Evolutionary conservation across 2,797 vertebrate genomes (phyloP).

Genomic region (Scolopax bukidnonensis): DNA sequence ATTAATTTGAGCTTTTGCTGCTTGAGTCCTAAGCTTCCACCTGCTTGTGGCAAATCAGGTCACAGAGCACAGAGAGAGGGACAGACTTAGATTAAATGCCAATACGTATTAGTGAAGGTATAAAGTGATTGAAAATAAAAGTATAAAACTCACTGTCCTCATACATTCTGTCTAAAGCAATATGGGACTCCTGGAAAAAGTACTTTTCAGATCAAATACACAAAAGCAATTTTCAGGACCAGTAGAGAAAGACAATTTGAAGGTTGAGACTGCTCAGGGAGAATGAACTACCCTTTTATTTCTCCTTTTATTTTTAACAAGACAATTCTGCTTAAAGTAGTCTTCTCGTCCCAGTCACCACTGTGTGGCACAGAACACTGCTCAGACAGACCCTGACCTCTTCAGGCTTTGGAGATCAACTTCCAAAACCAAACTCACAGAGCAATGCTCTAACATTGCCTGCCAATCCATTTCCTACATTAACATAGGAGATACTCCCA

Average conservation of each 20-base stretch:
- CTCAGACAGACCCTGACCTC: background rate
- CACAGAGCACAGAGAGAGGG: background rate
- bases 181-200: background rate
- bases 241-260: background rate
- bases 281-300: background rate
- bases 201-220: background rate
- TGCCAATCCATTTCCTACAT: background rate
- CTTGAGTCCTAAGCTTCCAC: background rate
- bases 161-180: background rate
- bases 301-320: background rate
- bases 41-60: background rate
- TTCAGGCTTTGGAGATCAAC: background rate
- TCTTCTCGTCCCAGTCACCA: background rate
- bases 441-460: background rate
- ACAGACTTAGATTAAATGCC: background rate
- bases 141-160: background rate
- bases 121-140: background rate
- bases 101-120: background rate
- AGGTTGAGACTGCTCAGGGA: background rate
- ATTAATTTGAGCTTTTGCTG: background rate
- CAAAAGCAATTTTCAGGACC: slow-evolving; percentile 30
- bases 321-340: background rate
- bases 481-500: background rate
- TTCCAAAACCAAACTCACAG: background rate
- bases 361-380: background rate